Base-by-base conservation (phyloP, 2,797 vertebrate genomes). In the Chiloscyllium punctatum region DNA sequence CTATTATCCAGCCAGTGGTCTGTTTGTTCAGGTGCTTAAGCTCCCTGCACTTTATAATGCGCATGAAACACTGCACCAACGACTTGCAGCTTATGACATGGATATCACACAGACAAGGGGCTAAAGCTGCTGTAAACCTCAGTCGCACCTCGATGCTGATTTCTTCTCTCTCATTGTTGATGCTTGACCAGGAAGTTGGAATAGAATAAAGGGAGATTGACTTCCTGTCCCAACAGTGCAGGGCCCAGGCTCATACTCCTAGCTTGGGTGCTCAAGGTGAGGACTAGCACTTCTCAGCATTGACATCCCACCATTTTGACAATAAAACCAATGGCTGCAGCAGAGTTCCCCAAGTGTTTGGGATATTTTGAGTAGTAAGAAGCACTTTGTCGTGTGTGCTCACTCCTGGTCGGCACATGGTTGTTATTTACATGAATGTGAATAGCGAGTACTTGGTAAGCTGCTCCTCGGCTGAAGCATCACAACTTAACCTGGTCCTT, bases 1-100 rank as follows among this genome's bases (percentile, higher is more conserved):
- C 88, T 37, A 33, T 91, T 72, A 71, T 4, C 13, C 25, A 53
- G 42, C 33, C 92, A 27, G 9, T 1, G 25, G 16, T 27, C 25
- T 74, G 71, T 94, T 94, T 94, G 48, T 74, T 53, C 66, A 94
- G 69, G 94, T 94, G 94, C 71, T 94, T 15, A 33, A 53, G 16
- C 57, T 37, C 69, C 68, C 69, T 48, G 6, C 42, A 30, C 92
- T 72, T 72, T 16, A 94, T 68, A 48, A 25, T 68, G 18, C 68
- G 72, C 23, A 71, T 13, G 18, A n/a, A 37, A 8, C 88, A 23
- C 57, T 2, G 15, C 11, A 88, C 30, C 33, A 66, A n/a, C 33
- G 37, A 62, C 6, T 4, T 68, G 62, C 62, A 68, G 57, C 33
- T 66, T 18, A 66, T 66, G 66, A 37, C 16, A 37, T 18, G 27